These are phyloP conservation scores for Helicoverpa assulta DNA, from an alignment of 2,888 invertebrate genomes.

Conservation along the genomic window DNA sequence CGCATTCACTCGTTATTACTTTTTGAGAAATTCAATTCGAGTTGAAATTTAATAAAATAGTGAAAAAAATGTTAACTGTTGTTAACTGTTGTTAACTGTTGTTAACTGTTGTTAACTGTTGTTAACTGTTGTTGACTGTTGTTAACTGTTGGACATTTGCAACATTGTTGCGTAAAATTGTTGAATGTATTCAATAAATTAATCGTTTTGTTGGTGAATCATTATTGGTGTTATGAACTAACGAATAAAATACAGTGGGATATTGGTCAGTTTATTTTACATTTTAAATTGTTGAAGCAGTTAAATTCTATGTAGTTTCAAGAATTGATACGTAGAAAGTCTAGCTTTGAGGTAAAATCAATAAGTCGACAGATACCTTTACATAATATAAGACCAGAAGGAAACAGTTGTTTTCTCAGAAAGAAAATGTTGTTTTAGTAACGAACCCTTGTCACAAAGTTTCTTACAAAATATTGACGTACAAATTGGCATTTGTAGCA, in stretches of 20 bases:
- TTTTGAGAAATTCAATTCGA: slow-evolving; percentile 50
- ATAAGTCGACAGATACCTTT: background rate
- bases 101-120: no score
- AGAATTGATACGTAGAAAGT: no score
- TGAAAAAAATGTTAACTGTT: slow-evolving; percentile 34
- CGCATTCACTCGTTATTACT: slow-evolving; percentile 54
- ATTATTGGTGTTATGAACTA: background rate
- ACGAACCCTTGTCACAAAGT: slow-evolving; percentile 16
- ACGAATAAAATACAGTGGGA: background rate
- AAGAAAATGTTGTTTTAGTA: background rate
- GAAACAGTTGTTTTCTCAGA: background rate
- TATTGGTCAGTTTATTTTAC: no score
- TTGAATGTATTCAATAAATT: slow-evolving; percentile 22
- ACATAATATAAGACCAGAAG: slow-evolving; percentile 1
- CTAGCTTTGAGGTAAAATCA: no score
- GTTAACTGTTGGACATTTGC: slow-evolving; percentile 5
- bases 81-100: no score
- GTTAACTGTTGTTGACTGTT: no score
- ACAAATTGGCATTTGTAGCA: slow-evolving; percentile 44
- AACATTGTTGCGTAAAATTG: slow-evolving; percentile 23
- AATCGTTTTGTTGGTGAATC: slow-evolving; percentile 17
- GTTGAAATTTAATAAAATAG: slow-evolving; percentile 39
- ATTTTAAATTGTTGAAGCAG: no score
- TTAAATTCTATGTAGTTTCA: no score
- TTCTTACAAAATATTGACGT: slow-evolving; percentile 15